These are phyloP conservation scores for Leptopterna dolabrata DNA, from an alignment of 2,888 invertebrate species.

Conservation along the genomic window DNA sequence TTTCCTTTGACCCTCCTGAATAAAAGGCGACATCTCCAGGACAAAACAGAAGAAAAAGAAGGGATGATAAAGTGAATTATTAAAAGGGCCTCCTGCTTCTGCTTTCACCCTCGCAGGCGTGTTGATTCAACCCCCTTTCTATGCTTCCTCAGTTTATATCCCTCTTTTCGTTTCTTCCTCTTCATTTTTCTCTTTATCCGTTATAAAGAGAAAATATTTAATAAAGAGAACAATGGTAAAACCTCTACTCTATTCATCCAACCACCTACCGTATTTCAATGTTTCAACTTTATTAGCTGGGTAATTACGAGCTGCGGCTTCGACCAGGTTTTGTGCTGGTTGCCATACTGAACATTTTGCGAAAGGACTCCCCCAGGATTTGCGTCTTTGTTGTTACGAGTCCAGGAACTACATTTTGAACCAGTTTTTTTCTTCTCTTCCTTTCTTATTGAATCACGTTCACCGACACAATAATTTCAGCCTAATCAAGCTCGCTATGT, in stretches of 20 bases:
- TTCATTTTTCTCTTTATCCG: background rate
- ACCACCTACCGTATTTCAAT: background rate
- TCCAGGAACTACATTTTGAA: background rate
- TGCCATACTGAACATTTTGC: background rate
- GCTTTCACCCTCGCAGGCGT: background rate
- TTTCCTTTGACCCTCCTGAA: background rate
- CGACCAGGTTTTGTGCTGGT: background rate
- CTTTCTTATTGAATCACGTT: background rate
- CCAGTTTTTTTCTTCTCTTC: background rate
- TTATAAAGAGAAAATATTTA: background rate
- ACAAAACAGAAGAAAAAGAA: background rate
- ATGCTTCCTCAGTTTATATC: background rate
- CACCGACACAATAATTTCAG: background rate
- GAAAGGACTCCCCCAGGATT: background rate
- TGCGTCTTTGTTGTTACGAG: background rate
- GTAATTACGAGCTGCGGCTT: background rate
- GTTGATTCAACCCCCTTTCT: background rate
- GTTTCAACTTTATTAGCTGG: background rate
- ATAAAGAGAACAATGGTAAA: background rate
- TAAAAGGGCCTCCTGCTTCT: background rate
- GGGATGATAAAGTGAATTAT: conserved; percentile 11
- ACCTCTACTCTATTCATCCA: background rate
- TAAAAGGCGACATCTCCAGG: background rate
- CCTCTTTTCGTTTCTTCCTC: background rate
- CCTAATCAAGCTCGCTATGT: background rate